phyloP scores from a whole-genome alignment of 2,888 invertebrate genomes.

The Iselma pallidipennis region DNA sequence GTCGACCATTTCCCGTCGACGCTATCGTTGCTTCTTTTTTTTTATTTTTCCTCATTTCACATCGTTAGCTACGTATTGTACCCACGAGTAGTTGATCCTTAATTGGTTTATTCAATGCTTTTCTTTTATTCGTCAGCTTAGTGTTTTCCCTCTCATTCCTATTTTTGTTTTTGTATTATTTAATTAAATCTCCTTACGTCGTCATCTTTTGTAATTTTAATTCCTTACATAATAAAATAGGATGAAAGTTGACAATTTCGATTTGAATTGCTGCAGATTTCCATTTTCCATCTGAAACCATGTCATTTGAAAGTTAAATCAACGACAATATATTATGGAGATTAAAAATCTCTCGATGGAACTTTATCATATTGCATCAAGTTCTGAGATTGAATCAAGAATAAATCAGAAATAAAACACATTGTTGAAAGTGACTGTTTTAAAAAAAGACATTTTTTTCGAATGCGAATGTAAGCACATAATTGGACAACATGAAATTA shows the following conservation, averaged over 20 bases:
- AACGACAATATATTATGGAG: neutral
- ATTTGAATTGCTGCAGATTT: neutral
- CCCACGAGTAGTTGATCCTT: slow-evolving; percentile 24
- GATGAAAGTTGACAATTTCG: neutral
- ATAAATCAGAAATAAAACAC: neutral
- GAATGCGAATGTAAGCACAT: no score
- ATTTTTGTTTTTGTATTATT: no score
- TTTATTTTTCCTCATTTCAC: slow-evolving; percentile 29
- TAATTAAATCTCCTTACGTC: neutral
- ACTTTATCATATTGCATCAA: neutral
- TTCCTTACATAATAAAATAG: neutral
- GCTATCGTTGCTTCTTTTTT: slow-evolving; percentile 18
- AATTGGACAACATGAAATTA: no score
- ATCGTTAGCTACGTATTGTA: slow-evolving; percentile 29
- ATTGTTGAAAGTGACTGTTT: no score
- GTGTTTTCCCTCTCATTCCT: neutral
- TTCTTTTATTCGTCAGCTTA: neutral
- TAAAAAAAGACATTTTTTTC: neutral
- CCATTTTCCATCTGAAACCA: neutral
- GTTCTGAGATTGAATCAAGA: neutral
- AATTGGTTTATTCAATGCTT: slow-evolving; percentile 20
- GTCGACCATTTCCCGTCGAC: slow-evolving; percentile 32
- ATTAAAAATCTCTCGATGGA: neutral
- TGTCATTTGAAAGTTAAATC: neutral
- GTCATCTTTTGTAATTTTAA: neutral